phyloP scores from a whole-genome alignment of 2,888 invertebrate species.

The Lycophotia porphyrea region DNA sequence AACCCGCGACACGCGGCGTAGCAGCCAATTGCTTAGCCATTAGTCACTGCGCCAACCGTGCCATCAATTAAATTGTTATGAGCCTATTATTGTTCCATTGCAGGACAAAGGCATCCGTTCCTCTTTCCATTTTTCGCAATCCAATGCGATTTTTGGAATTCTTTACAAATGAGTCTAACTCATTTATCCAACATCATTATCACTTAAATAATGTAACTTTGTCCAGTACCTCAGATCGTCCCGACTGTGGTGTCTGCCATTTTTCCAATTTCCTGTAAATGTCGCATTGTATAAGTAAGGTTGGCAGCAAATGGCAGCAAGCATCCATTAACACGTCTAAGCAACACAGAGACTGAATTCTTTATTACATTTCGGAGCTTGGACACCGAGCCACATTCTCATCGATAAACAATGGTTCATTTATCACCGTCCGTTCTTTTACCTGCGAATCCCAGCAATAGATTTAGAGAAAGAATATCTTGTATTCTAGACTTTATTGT shows the following conservation, averaged over 20 bases:
- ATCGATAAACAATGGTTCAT: conserved; percentile 5
- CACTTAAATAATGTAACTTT: too few species aligned
- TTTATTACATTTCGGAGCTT: conserved; percentile 7
- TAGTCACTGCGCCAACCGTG: neutral
- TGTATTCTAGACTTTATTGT: conserved; percentile 9
- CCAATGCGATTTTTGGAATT: neutral
- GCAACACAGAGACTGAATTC: neutral
- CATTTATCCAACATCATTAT: neutral
- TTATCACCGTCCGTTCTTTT: conserved; percentile 9
- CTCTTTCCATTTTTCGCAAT: neutral
- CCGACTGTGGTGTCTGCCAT: neutral
- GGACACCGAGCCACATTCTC: conserved; percentile 5
- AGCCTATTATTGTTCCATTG: neutral
- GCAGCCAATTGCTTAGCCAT: neutral
- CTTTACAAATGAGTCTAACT: neutral
- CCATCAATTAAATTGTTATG: neutral
- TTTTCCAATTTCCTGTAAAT: neutral
- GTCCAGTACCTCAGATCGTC: neutral
- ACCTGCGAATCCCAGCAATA: neutral
- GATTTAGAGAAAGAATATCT: neutral
- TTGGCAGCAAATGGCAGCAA: neutral
- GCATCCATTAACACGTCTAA: neutral
- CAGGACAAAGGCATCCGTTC: too few species aligned
- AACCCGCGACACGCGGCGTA: neutral
- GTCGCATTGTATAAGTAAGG: neutral